Base-by-base conservation (phyloP, 2,888 invertebrate species). In the Tryphoninae sp. region DNA sequence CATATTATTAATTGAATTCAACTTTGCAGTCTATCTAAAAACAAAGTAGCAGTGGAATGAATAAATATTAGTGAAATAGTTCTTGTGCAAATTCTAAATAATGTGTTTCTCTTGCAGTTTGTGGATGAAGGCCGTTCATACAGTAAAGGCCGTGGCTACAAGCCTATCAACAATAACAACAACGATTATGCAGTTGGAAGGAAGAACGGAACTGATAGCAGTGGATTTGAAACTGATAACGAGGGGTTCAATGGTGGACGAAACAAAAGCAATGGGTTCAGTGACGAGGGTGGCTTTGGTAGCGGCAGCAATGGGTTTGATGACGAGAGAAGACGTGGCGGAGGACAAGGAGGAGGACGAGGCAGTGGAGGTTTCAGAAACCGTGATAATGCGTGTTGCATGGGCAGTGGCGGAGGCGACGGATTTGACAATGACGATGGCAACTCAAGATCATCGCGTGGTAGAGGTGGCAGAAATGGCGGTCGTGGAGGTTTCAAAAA, bases 81-180 rank as follows among this genome's bases (percentile, higher is more conserved):
- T 19, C 6, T 4, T 19, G 19, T 49, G 19, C 13, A 68, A 19
- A 33, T 11, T 9, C 19, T 23, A 55, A 13, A 40, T 2, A 23
- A 16, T 19, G 2, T 40, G 26, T 33, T 59, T 62, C 1, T 40
- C 13, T 6, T 3, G 16, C 73, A 88, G 88, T 83, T 81, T n/a
- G 69, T 78, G 0, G 86, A 84, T 11, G 84, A 83, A 2, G 86
- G 86, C 0, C 86, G 85, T 0, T 85, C 85, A 8, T 87, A 78
- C 23, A 88, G 89, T n/a, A 88, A 86, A 77, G 89, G 90, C 11
- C 87, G 90, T 40, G 89, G 89, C 0, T 86, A 84, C 33, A 73
- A 68, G 16, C 40, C 80, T 0, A 26, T 33, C n/a, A 77, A 78
- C 49, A 81, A 85, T 45, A 53, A 83, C 40, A 73, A 84, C 26